These are phyloP conservation scores for Cheilosia impressa DNA, from an alignment of 2,888 invertebrate genomes.

Conservation along the genomic window DNA sequence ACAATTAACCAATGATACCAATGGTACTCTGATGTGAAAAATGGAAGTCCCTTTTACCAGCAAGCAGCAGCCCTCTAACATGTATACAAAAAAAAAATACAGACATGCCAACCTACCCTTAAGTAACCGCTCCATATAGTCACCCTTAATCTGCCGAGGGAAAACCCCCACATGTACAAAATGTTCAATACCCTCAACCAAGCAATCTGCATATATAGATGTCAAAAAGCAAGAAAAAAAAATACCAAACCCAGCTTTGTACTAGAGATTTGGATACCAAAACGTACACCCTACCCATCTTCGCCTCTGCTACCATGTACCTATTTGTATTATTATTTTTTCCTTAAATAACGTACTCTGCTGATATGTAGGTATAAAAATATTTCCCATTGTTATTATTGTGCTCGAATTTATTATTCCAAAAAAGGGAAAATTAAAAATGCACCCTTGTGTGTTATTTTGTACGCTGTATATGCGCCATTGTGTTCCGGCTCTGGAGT, in stretches of 20 bases:
- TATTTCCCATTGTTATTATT: conserved; percentile 11
- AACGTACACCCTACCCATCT: too few species aligned
- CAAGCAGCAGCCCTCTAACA: neutral
- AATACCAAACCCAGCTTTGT: neutral
- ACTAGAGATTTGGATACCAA: neutral
- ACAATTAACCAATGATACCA: conserved; percentile 62
- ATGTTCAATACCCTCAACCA: neutral
- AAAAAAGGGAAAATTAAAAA: neutral
- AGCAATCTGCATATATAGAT: conserved; percentile 5
- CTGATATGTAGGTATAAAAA: neutral
- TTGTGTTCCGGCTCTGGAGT: neutral
- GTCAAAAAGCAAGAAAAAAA: neutral
- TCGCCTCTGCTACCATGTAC: too few species aligned
- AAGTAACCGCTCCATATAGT: neutral
- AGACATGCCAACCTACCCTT: conserved; percentile 6
- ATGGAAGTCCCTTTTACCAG: neutral
- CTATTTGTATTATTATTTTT: neutral
- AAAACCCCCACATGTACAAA: conserved; percentile 1
- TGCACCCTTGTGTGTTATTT: conserved; percentile 1
- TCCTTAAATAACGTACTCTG: neutral
- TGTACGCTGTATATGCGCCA: neutral
- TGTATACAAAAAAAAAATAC: neutral
- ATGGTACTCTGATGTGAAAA: conserved; percentile 16
- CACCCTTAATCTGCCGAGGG: conserved; percentile 9
- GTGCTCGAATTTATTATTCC: conserved; percentile 1